Percentiles rank a stretch among this genome's conserved stretches.
Evolutionary conservation across 2,113 vertebrate genomes (phyloP).

Genomic region (Tor tambroides): DNA sequence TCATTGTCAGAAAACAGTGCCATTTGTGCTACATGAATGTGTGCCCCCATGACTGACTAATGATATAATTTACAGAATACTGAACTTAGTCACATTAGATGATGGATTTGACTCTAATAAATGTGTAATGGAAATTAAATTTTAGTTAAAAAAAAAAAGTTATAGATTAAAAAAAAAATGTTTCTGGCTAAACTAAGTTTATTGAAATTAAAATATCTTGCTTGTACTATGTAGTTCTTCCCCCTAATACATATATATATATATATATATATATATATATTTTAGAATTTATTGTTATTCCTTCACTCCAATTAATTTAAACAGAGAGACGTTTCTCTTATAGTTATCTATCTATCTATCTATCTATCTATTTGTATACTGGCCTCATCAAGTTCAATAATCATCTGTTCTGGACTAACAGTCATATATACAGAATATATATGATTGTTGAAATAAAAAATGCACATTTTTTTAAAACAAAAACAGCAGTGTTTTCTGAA

Average conservation of each 20-base stretch:
- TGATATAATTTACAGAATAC: not conserved
- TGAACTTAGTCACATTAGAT: not conserved
- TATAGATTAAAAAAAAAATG: not conserved
- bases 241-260: too few relatives aligned
- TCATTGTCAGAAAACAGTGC: constrained; percentile 10
- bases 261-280: too few relatives aligned
- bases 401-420: too few relatives aligned
- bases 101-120: not conserved
- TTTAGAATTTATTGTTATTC: too few relatives aligned
- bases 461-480: too few relatives aligned
- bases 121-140: not conserved
- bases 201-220: not conserved
- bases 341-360: too few relatives aligned
- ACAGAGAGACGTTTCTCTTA: too few relatives aligned
- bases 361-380: too few relatives aligned
- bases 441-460: too few relatives aligned
- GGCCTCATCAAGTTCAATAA: too few relatives aligned
- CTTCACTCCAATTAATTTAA: too few relatives aligned
- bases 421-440: too few relatives aligned
- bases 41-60: constrained; percentile 2
- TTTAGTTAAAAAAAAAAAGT: not conserved
- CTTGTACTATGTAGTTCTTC: not conserved
- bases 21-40: constrained; percentile 11
- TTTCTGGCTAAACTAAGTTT: not conserved
- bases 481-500: not conserved